Evolutionary conservation across 2,113 vertebrate genomes (phyloP).

Genomic region (Melanotaenia duboulayi): DNA sequence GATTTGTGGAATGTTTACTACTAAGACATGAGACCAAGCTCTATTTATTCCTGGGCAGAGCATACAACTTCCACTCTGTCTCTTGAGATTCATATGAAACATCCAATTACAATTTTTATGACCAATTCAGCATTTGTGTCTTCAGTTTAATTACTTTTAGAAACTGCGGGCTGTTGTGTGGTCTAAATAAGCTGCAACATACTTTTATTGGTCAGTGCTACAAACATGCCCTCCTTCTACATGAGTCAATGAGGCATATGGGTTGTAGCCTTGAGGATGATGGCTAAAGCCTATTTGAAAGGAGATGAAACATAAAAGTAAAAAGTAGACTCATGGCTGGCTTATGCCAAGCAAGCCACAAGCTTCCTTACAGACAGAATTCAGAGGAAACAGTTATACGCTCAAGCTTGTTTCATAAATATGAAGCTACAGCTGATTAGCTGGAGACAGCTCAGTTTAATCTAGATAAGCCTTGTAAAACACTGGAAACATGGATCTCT

Average conservation of each 20-base stretch:
- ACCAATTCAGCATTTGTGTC: background rate
- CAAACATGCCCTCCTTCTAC: background rate
- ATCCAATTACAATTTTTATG: background rate
- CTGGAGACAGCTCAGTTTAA: slow-evolving; percentile 3
- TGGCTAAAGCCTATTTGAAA: background rate
- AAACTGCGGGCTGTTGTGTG: background rate
- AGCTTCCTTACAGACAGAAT: background rate
- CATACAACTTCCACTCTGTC: no score
- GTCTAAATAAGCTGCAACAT: background rate
- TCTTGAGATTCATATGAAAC: background rate
- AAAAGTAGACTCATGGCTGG: background rate
- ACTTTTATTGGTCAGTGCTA: background rate
- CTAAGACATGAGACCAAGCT: background rate
- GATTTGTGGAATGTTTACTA: slow-evolving; percentile 1
- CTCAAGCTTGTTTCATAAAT: background rate
- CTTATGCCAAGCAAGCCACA: background rate
- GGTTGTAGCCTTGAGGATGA: no score
- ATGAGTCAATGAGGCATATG: background rate
- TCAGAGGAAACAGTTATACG: background rate
- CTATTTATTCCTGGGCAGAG: background rate
- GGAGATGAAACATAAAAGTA: background rate
- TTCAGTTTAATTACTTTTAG: background rate
- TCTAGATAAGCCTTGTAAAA: background rate
- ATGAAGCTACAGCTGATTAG: slow-evolving; percentile 1
- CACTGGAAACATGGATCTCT: background rate